Evolutionary conservation across 2,113 vertebrate genomes (phyloP).

Genomic region (Acrocephalus arundinaceus): DNA sequence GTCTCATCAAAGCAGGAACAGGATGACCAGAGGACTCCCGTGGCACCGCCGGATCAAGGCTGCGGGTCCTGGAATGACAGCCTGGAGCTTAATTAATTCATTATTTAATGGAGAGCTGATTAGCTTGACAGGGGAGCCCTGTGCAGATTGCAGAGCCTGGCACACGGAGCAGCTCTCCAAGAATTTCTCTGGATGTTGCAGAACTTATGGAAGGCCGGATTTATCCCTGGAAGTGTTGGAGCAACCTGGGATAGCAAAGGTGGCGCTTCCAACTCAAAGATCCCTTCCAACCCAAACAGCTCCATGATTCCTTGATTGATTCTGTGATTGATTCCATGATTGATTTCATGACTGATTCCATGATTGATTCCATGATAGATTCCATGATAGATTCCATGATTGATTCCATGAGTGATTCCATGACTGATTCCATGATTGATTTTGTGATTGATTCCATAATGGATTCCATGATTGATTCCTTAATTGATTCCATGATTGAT

Average conservation of each 20-base stretch:
- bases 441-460: neutral
- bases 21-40: constrained; percentile 14
- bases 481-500: neutral
- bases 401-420: neutral
- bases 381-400: neutral
- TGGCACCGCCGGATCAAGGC: neutral
- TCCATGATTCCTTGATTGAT: neutral
- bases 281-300: neutral
- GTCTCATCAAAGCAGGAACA: constrained; percentile 22
- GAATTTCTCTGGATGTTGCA: neutral
- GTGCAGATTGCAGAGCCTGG: neutral
- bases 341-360: neutral
- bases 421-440: neutral
- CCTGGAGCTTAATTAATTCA: constrained; percentile 40
- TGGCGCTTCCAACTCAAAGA: neutral
- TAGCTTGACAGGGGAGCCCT: neutral
- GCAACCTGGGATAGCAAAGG: rapidly evolving
- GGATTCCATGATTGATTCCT: neutral
- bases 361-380: neutral
- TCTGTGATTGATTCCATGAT: neutral
- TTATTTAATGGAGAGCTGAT: constrained; percentile 17
- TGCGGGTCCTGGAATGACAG: neutral
- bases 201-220: rapidly evolving
- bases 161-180: rapidly evolving
- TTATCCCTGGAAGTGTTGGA: neutral